Percentiles rank a stretch among this genome's conserved stretches.
Conservation (phyloP, 2,888 invertebrate genomes). For the Cinara cedri region DNA sequence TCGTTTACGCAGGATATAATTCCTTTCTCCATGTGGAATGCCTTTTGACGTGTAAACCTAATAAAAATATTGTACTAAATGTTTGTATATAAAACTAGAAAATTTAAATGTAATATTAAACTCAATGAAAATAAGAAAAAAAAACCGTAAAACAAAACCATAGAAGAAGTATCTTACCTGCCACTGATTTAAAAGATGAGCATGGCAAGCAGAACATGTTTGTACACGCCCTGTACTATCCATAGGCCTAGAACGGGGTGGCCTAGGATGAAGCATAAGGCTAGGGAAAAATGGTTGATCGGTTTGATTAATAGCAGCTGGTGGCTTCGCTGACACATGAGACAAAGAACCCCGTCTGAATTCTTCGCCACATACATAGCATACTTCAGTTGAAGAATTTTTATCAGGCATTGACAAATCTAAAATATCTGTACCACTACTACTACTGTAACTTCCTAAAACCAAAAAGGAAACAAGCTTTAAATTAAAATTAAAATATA, state of each 20-base stretch:
- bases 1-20: constrained; percentile 80
- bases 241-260: constrained; percentile 84
- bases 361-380: constrained; percentile 89
- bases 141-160: too few species aligned
- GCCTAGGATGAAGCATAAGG: constrained; percentile 77
- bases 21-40: constrained; percentile 77
- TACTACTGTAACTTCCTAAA: constrained; percentile 63
- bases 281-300: constrained; percentile 65
- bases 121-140: background rate
- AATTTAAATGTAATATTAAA: background rate
- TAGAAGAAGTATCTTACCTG: constrained; percentile 65
- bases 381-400: constrained; percentile 87
- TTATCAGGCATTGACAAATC: constrained; percentile 92
- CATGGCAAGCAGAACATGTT: constrained; percentile 74
- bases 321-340: constrained; percentile 70
- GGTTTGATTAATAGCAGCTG: constrained; percentile 64
- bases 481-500: constrained; percentile 8
- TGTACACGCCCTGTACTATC: constrained; percentile 75
- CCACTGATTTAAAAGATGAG: constrained; percentile 88
- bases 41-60: constrained; percentile 69
- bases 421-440: constrained; percentile 80
- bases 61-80: background rate
- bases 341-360: constrained; percentile 81
- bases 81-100: background rate
- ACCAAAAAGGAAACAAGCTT: constrained; percentile 7